Base-by-base conservation (phyloP, 53 echinoderm and acorn worm species). In the Mesocentrotus franciscanus region DNA sequence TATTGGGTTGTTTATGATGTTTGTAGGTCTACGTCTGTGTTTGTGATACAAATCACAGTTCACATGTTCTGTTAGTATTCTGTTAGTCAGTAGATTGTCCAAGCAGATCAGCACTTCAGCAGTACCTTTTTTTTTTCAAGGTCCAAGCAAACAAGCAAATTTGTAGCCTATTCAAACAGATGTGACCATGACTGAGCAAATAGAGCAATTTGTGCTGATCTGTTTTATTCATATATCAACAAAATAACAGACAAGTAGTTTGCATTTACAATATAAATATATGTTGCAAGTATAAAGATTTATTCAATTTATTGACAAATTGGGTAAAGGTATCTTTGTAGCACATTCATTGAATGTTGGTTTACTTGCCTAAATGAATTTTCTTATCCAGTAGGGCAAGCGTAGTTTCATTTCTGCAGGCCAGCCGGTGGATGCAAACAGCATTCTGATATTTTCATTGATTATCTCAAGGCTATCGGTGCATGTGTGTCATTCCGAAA, bases 151-250 rank as follows among this genome's bases (percentile, higher is more conserved):
- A 27, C n/a, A 20, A 56, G 27, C n/a, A 87, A 58, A 75, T 75
- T 58, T 57, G 27, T 27, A 58, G 29, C 58, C 87, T 1, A 87
- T 58, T 59, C 58, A n/a, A 87, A 87, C 87, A 87, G 87, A 57
- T 87, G 87, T 87, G 87, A 58, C 87, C 87, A 24, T 87, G 87
- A 87, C 87, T 13, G 57, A 58, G 58, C 13, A 58, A 87, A 57
- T 87, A 87, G 29, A 56, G 27, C 29, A 87, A 87, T 87, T 87
- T 87, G 87, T 58, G 56, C 87, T 57, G 87, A 87, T 58, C 58
- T 57, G 24, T 29, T 24, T 87, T n/a, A 57, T 57, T 87, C 87
- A 87, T 57, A 26, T n/a, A 20, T 58, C 24, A 87, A 87, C 34
- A 58, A 27, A 49, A 42, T 36, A 18, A 49, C 49, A 84, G 84